A percentile compares a stretch with the other conserved stretches of the same genome.
Conservation (phyloP, 2,888 invertebrate genomes). For the Leptogaster cylindrica region DNA sequence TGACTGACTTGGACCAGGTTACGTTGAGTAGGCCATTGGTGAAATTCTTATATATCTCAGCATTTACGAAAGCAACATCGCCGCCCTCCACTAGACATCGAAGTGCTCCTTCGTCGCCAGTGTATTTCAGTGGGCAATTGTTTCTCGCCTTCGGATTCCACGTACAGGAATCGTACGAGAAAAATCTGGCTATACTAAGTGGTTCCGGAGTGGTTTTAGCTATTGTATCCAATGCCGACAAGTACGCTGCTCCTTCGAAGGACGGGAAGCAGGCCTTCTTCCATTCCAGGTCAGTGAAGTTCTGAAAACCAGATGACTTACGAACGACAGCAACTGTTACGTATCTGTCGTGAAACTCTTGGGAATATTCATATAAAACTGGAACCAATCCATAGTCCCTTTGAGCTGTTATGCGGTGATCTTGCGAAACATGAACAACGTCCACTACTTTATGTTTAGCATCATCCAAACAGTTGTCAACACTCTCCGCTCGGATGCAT, state of each 20-base stretch:
- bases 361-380: constrained; percentile 56
- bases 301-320: constrained; percentile 65
- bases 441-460: constrained; percentile 71
- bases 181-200: constrained; percentile 60
- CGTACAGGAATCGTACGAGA: constrained; percentile 74
- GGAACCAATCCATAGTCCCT: constrained; percentile 64
- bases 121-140: constrained; percentile 58
- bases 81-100: constrained; percentile 71
- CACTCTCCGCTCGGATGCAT: constrained; percentile 70
- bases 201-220: constrained; percentile 58
- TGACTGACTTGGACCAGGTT: constrained; percentile 59
- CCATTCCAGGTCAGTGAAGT: constrained; percentile 71
- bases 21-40: constrained; percentile 65
- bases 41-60: constrained; percentile 68
- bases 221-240: constrained; percentile 65
- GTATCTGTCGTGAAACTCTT: constrained; percentile 58
- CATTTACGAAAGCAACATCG: constrained; percentile 80
- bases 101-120: constrained; percentile 70
- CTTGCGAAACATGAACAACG: constrained; percentile 73
- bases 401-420: constrained; percentile 73
- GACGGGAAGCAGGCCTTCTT: constrained; percentile 80
- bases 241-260: constrained; percentile 77
- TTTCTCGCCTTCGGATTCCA: constrained; percentile 58
- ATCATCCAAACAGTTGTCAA: constrained; percentile 73
- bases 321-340: constrained; percentile 72